phyloP scores from a whole-genome alignment of 1,140 invertebrate genomes.

The Ips nitidus region DNA sequence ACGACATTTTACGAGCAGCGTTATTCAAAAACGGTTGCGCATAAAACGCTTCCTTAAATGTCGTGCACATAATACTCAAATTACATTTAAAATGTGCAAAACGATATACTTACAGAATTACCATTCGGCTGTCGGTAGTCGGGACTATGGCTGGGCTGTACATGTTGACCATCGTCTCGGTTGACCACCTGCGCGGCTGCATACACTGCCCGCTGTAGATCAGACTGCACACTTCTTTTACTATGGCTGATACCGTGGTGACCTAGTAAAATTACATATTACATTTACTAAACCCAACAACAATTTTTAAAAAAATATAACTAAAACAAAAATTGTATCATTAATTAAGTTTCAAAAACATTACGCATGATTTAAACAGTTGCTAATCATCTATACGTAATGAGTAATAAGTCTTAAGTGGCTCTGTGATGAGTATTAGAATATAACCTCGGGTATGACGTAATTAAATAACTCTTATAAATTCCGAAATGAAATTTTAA shows the following conservation, averaged over 20 bases:
- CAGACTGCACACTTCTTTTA: slow-evolving; percentile 66
- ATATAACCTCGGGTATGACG: too few relatives aligned
- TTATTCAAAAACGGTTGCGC: too few relatives aligned
- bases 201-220: slow-evolving; percentile 71
- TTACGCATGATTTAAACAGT: not conserved
- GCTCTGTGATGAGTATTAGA: too few relatives aligned
- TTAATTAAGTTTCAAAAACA: not conserved
- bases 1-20: too few relatives aligned
- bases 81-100: not conserved
- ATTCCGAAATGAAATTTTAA: too few relatives aligned
- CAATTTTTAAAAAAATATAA: slow-evolving; percentile 1
- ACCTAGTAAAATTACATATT: slow-evolving; percentile 24
- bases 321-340: not conserved
- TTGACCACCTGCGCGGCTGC: slow-evolving; percentile 61
- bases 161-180: slow-evolving; percentile 53
- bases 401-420: too few relatives aligned
- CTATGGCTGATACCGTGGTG: slow-evolving; percentile 51
- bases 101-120: slow-evolving; percentile 52
- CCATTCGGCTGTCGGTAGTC: slow-evolving; percentile 56
- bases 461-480: too few relatives aligned
- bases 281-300: not conserved
- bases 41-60: too few relatives aligned
- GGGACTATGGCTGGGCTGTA: slow-evolving; percentile 49
- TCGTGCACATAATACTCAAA: too few relatives aligned
- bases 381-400: not conserved